A percentile compares a stretch with the other conserved stretches of the same genome.
Conservation (phyloP, 2,888 invertebrate genomes). For the Nomada goodeniana region DNA sequence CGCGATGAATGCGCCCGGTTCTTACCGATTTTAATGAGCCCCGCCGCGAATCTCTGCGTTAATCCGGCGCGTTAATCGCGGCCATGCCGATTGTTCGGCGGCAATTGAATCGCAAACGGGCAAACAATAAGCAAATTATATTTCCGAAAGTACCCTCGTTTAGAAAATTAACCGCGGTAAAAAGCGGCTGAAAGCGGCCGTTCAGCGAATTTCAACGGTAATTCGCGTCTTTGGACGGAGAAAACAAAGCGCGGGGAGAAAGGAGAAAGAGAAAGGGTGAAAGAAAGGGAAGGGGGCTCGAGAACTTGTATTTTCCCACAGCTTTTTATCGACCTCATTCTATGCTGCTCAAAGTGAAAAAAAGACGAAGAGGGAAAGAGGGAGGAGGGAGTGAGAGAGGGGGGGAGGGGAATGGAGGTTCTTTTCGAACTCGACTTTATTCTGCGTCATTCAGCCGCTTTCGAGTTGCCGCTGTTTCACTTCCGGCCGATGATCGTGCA, state of each 20-base stretch:
- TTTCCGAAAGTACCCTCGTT: constrained; percentile 37
- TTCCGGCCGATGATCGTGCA: constrained; percentile 65
- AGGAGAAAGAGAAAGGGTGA: not conserved
- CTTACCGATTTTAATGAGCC: constrained; percentile 18
- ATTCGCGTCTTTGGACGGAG: constrained; percentile 40
- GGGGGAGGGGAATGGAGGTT: constrained; percentile 20
- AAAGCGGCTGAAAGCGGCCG: constrained; percentile 36
- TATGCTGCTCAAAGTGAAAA: constrained; percentile 39
- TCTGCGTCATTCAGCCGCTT: constrained; percentile 62
- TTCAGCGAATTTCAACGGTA: constrained; percentile 30
- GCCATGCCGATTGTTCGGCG: constrained; percentile 13
- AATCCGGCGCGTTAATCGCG: constrained; percentile 5
- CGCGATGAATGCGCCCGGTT: constrained; percentile 5
- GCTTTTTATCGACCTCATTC: constrained; percentile 56
- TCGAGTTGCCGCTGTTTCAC: constrained; percentile 58
- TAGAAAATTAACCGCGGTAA: constrained; percentile 34
- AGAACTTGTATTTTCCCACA: constrained; percentile 52
- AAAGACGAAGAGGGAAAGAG: not conserved
- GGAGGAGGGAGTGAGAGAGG: not conserved
- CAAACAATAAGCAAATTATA: constrained; percentile 42
- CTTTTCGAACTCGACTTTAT: constrained; percentile 65
- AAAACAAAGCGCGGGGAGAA: constrained; percentile 6
- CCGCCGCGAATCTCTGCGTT: not conserved
- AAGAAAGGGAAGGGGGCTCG: constrained; percentile 24
- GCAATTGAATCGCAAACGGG: constrained; percentile 26